phyloP scores from a whole-genome alignment of 2,113 vertebrate genomes.

The Menidia beryllina region DNA sequence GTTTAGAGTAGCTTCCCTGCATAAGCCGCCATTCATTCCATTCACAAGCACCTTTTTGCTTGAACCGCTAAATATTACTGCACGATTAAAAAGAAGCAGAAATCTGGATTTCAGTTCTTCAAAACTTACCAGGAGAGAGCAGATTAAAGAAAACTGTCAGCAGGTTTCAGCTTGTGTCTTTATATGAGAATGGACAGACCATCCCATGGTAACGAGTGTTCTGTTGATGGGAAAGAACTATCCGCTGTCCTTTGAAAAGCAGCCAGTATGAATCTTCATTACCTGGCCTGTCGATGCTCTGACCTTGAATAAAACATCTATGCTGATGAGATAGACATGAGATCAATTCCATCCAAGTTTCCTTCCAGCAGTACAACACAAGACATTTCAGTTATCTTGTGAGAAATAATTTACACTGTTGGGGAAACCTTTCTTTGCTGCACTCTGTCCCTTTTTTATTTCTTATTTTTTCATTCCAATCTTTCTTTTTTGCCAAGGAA shows the following conservation, averaged over 20 bases:
- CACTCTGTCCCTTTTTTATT: no score
- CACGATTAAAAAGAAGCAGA: slow-evolving; percentile 28
- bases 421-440: no score
- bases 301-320: slow-evolving; percentile 78
- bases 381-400: no score
- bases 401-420: no score
- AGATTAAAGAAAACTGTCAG: background rate
- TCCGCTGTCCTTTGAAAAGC: slow-evolving; percentile 70
- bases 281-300: slow-evolving; percentile 61
- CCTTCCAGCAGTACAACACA: slow-evolving; percentile 12
- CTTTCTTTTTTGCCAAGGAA: no score
- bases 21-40: background rate
- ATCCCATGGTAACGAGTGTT: slow-evolving; percentile 42
- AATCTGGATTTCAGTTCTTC: slow-evolving; percentile 37
- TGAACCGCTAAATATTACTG: slow-evolving; percentile 14
- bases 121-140: slow-evolving; percentile 10
- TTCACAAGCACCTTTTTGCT: slow-evolving; percentile 36
- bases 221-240: slow-evolving; percentile 38
- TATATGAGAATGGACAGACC: slow-evolving; percentile 23
- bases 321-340: slow-evolving; percentile 59
- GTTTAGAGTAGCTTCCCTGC: slow-evolving; percentile 15
- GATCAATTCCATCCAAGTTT: slow-evolving; percentile 54
- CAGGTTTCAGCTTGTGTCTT: slow-evolving; percentile 15
- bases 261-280: slow-evolving; percentile 77
- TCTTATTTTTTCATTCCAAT: no score